phyloP scores from a whole-genome alignment of 2,797 vertebrate genomes.

The Dicrostonyx torquatus region DNA sequence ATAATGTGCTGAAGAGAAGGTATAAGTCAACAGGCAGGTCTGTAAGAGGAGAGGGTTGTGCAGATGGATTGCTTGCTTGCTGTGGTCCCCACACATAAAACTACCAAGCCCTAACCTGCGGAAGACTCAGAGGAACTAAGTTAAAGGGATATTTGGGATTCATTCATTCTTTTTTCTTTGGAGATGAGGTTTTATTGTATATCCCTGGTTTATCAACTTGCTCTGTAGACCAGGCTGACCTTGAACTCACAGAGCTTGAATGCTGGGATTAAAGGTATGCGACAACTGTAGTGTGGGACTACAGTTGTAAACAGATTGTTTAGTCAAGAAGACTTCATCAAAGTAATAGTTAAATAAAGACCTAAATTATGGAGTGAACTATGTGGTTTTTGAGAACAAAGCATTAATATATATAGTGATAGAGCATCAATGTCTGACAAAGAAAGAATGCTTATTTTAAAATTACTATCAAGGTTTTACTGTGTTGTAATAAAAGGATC shows the following conservation, averaged over 20 bases:
- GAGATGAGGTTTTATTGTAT: background rate
- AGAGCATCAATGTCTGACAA: background rate
- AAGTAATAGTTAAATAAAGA: conserved; percentile 21
- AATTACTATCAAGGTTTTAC: conserved; percentile 14
- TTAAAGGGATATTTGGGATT: background rate
- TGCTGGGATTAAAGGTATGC: background rate
- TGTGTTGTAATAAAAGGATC: background rate
- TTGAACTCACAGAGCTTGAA: background rate
- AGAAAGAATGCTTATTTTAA: conserved; percentile 35
- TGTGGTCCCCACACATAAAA: background rate
- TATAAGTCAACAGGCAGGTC: background rate
- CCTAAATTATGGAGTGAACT: conserved; percentile 27
- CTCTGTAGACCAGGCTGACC: background rate
- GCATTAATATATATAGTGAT: conserved; percentile 39
- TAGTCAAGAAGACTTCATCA: background rate
- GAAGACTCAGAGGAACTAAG: conserved; percentile 21
- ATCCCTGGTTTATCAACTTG: background rate
- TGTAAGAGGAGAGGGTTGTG: background rate
- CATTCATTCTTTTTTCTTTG: background rate
- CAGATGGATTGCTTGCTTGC: background rate
- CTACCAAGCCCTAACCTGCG: background rate
- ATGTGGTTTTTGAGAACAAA: background rate
- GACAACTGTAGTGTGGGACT: background rate
- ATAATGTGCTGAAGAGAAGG: background rate
- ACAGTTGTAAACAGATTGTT: conserved; percentile 43